Base-by-base conservation (phyloP, 2,888 invertebrate species). In the Zhuqinia jingwanae region DNA sequence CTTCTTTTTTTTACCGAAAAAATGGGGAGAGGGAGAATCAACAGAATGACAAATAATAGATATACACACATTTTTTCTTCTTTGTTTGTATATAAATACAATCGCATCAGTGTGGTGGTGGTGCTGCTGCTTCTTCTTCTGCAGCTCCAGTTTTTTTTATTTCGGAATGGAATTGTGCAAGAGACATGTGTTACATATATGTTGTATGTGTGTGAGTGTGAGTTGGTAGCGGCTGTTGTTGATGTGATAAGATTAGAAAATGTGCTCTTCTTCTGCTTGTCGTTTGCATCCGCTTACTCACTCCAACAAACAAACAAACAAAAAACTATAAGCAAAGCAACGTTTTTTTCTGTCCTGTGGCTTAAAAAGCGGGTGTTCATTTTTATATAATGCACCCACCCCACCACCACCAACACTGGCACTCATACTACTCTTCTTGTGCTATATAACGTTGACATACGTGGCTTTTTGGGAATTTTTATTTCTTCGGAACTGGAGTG, bases 181-280 rank as follows among this genome's bases (percentile, higher is more conserved):
- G 75, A 75, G 75, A 75, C 75, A 56, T 75, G 53, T 56, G 53
- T 53, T 75, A 13, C 8, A 17, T 75, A n/a, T 75, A 17, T 17
- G 56, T 56, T n/a, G n/a, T 65, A 6, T 65, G 65, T 10, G n/a
- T 65, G 63, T 20, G 53, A 25, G 17, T 47, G 22, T 10, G 15
- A 47, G 45, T 50, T 45, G 68, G 70, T 25, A 70, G 56, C 56
- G 75, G 75, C 56, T 75, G 53, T 22, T 56, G 75, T 53, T 70
- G 80, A 80, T 80, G 81, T 81, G 81, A 81, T 70, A 58, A 73
- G 73, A 81, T 81, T 81, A 81, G 45, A 42, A 56, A 73, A 60
- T 60, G 56, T 53, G 53, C 63, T 68, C 47, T 79, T 68, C 20
- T 63, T 68, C 22, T 30, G 68, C 70, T 68, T 80, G 80, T 80